Evolutionary conservation across 1,140 invertebrate species (phyloP), one percentile per base, ranked within the genome.

Genomic region (Atta colombica): DNA sequence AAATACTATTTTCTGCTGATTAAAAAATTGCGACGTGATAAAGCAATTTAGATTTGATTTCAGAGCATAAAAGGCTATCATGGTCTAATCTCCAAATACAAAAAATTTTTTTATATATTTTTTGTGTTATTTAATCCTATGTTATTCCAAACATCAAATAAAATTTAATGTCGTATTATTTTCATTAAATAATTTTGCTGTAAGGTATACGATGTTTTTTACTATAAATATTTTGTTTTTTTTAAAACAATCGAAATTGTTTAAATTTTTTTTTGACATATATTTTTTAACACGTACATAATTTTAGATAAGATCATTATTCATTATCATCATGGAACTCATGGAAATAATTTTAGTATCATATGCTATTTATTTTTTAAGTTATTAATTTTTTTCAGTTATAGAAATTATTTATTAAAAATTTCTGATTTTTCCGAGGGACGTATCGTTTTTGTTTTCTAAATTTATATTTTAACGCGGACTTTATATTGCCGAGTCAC

Each of bases 401-500:
- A 25, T 68, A 4, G 14, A 31, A 51, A 65, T 65, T 0, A n/a
- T 74, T 12, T n/a, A 2, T 61, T 72, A 25, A 21, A 51, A 84
- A 21, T 75, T 25, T 81, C 8, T 5, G 21, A 71, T 39, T 55
- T 81, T 60, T 31, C 31, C 31, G 31, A 61, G 3, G 7, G 2
- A 21, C 21, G 39, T 25, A 45, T 45, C 8, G 14, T 28, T 66
- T 35, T 31, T 28, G 3, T 61, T n/a, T 51, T n/a, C 25, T 28
- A 51, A 31, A 75, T 74, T 6, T 8, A 28, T 25, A 49, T 63
- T 84, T 75, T 61, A 63, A 61, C 18, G 5, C 31, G 12, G 35
- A 16, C 55, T 74, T 82, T 61, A 63, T 35, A 75, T 84, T 16
- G 28, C 10, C 39, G 18, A 49, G 68, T 35, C 25, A 74, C 39